Conservation (phyloP, 2,113 vertebrate species). For the Amphilophus citrinellus region DNA sequence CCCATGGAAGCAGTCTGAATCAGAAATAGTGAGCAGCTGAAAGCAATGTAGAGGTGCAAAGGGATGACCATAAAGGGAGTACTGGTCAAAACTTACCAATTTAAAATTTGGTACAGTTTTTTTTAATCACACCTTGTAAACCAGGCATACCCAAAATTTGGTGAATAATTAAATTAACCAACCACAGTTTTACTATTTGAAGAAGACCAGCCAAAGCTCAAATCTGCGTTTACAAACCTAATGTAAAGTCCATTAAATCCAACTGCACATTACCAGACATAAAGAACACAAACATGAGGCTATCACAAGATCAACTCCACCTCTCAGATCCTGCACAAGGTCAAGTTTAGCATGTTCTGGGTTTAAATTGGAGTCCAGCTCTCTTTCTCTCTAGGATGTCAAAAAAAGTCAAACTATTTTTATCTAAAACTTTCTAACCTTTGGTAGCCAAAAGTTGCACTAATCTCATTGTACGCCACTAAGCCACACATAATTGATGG, state of each 20-base stretch:
- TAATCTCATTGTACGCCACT: conserved; percentile 70
- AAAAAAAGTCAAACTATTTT: conserved; percentile 64
- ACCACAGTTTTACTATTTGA: background rate
- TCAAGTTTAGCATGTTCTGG: conserved; percentile 28
- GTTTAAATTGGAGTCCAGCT: conserved; percentile 40
- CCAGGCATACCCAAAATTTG: background rate
- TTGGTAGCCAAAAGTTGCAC: conserved; percentile 43
- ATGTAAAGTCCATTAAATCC: background rate
- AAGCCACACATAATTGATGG: conserved; percentile 64
- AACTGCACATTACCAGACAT: background rate
- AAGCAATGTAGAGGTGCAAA: background rate
- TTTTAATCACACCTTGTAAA: background rate
- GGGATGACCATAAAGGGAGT: too few species aligned
- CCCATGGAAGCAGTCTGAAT: background rate
- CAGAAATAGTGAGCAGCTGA: background rate
- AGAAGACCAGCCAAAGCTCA: fast-evolving
- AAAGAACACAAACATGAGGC: conserved; percentile 18
- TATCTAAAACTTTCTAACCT: conserved; percentile 52
- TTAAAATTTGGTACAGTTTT: too few species aligned
- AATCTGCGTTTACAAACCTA: background rate
- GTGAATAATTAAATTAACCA: background rate
- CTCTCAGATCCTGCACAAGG: conserved; percentile 30
- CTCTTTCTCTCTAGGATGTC: background rate
- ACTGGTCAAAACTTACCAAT: background rate
- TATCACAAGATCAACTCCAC: conserved; percentile 19